Percentiles rank a stretch among this genome's conserved stretches.
These are phyloP conservation scores for Enteromius radiatus DNA, from an alignment of 2,797 vertebrate species.

Conservation along the genomic window DNA sequence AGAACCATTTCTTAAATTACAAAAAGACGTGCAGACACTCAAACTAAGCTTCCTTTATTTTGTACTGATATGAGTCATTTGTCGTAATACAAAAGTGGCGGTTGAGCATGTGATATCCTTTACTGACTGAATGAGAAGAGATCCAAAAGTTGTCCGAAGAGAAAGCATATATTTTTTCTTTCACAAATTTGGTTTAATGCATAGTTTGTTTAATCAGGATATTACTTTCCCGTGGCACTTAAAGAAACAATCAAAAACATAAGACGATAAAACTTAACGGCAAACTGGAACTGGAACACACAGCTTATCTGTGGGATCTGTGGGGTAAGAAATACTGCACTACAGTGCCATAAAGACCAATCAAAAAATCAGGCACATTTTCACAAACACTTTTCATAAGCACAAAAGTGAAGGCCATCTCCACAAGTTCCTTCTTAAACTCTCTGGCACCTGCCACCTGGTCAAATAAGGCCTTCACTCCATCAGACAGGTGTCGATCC, in stretches of 20 bases:
- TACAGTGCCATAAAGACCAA: slow-evolving; percentile 68
- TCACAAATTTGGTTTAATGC: background rate
- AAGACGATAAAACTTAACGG: no score
- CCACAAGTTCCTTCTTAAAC: slow-evolving; percentile 79
- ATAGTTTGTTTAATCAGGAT: background rate
- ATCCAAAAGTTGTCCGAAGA: background rate
- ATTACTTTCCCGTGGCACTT: background rate
- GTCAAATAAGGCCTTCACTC: slow-evolving; percentile 66
- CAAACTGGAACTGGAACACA: background rate
- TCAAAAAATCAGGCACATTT: slow-evolving; percentile 75
- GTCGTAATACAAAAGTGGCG: background rate
- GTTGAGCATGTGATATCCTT: background rate
- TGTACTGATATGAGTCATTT: background rate
- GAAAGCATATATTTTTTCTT: no score
- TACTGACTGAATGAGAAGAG: background rate
- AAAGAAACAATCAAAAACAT: background rate
- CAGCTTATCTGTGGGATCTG: slow-evolving; percentile 1
- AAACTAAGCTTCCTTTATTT: slow-evolving; percentile 16
- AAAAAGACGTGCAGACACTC: background rate
- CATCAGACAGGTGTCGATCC: slow-evolving; percentile 63
- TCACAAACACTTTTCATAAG: slow-evolving; percentile 83
- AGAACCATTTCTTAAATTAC: background rate
- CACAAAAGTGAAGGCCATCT: slow-evolving; percentile 80
- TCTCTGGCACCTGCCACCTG: slow-evolving; percentile 60
- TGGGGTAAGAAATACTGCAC: slow-evolving; percentile 70